phyloP scores from a whole-genome alignment of 2,797 vertebrate genomes.

The Cyprinella venusta region DNA sequence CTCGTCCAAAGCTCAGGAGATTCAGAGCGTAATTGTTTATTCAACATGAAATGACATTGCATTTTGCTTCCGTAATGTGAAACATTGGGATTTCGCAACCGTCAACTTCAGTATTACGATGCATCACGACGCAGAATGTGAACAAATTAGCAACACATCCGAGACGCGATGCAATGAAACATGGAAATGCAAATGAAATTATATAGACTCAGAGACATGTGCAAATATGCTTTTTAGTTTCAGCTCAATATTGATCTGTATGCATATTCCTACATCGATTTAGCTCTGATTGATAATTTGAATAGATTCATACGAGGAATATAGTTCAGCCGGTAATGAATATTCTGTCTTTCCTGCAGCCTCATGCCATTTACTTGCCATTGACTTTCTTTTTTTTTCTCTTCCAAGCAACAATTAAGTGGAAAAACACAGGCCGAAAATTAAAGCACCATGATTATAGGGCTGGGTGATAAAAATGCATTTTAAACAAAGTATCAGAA shows the following conservation, averaged over 20 bases:
- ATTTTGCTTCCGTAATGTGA: not conserved
- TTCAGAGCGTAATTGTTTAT: not conserved
- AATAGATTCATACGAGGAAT: not conserved
- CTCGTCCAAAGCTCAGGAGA: not conserved
- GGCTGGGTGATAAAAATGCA: not conserved
- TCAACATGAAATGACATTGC: not conserved
- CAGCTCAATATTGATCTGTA: constrained; percentile 2
- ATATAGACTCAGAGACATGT: not conserved
- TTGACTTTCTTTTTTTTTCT: too few relatives aligned
- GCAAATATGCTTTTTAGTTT: constrained; percentile 1
- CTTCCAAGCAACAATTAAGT: not conserved
- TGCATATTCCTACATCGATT: not conserved
- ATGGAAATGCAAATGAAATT: not conserved
- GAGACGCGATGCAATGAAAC: not conserved
- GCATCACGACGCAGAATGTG: not conserved
- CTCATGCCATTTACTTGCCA: not conserved
- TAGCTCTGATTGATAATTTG: not conserved
- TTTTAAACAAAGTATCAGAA: not conserved
- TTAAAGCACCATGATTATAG: not conserved
- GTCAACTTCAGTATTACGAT: not conserved
- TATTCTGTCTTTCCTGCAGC: not conserved
- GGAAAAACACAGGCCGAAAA: not conserved
- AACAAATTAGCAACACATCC: not conserved
- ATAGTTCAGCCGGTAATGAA: not conserved
- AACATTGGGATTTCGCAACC: not conserved